Evolutionary conservation across 2,113 vertebrate genomes (phyloP).

Genomic region (Seriola quinqueradiata): DNA sequence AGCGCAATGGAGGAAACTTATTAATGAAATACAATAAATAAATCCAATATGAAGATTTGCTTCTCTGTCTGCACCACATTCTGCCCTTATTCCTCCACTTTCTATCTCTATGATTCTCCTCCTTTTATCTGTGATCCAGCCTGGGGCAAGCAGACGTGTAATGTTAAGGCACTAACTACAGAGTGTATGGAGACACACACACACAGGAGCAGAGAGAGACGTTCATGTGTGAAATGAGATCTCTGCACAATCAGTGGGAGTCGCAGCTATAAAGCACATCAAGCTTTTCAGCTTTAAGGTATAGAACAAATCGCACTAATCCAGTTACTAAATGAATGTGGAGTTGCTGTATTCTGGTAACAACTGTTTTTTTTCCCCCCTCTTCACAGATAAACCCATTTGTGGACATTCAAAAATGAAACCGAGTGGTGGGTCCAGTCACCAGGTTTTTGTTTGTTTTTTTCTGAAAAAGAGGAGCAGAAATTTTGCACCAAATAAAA

Average conservation of each 20-base stretch:
- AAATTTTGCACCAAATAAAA: background rate
- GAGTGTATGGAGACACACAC: constrained; percentile 52
- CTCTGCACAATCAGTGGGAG: constrained; percentile 78
- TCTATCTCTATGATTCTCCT: constrained; percentile 28
- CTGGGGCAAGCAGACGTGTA: constrained; percentile 75
- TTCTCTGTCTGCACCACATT: background rate
- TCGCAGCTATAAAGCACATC: constrained; percentile 69
- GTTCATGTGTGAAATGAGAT: constrained; percentile 85
- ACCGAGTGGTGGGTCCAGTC: background rate
- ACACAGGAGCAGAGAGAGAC: constrained; percentile 65
- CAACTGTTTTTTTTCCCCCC: constrained; percentile 27
- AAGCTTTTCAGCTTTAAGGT: constrained; percentile 73
- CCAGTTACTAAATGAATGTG: constrained; percentile 53
- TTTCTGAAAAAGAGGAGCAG: background rate
- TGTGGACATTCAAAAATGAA: constrained; percentile 25
- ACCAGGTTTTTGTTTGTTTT: background rate
- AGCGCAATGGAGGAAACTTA: background rate
- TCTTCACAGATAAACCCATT: constrained; percentile 54
- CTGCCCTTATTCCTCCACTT: background rate
- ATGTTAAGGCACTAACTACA: constrained; percentile 80
- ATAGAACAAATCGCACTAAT: constrained; percentile 67
- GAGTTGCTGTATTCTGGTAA: constrained; percentile 51
- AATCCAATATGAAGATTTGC: background rate
- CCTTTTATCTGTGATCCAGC: constrained; percentile 62
- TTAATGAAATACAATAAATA: background rate